Percentiles rank a stretch among this genome's conserved stretches.
These are phyloP conservation scores for Trichopoda pennipes DNA, from an alignment of 2,888 invertebrate species.

Conservation along the genomic window DNA sequence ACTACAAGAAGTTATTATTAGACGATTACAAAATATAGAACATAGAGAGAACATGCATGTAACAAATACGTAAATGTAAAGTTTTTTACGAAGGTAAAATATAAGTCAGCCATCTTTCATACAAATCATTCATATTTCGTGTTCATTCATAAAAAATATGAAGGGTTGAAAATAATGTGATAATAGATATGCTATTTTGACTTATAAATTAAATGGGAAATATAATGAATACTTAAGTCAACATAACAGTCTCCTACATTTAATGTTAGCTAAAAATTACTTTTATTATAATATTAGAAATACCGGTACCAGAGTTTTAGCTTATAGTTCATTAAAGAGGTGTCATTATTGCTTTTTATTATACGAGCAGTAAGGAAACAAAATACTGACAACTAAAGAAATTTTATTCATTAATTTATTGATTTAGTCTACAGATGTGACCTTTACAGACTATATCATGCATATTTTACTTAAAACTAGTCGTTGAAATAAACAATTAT, in stretches of 20 bases:
- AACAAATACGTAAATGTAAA: neutral
- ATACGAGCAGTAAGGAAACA: too few species aligned
- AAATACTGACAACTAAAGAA: too few species aligned
- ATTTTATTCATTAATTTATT: too few species aligned
- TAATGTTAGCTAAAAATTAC: too few species aligned
- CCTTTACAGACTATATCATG: too few species aligned
- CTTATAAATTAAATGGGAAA: slow-evolving; percentile 21
- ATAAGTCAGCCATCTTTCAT: neutral
- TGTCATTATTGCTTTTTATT: too few species aligned
- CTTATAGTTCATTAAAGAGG: too few species aligned
- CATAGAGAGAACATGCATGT: slow-evolving; percentile 17
- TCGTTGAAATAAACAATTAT: too few species aligned
- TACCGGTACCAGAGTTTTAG: too few species aligned
- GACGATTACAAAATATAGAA: slow-evolving; percentile 17
- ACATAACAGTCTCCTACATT: neutral
- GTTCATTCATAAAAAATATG: slow-evolving; percentile 5
- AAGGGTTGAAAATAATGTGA: slow-evolving; percentile 31
- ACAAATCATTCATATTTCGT: neutral
- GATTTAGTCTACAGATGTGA: too few species aligned
- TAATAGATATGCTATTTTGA: slow-evolving; percentile 23
- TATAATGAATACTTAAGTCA: neutral
- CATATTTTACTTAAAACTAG: too few species aligned
- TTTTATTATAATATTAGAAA: too few species aligned
- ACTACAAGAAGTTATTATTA: slow-evolving; percentile 13
- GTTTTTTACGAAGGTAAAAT: neutral